These are phyloP conservation scores for Diuraphis noxia DNA, from an alignment of 1,140 invertebrate genomes.

Conservation along the genomic window DNA sequence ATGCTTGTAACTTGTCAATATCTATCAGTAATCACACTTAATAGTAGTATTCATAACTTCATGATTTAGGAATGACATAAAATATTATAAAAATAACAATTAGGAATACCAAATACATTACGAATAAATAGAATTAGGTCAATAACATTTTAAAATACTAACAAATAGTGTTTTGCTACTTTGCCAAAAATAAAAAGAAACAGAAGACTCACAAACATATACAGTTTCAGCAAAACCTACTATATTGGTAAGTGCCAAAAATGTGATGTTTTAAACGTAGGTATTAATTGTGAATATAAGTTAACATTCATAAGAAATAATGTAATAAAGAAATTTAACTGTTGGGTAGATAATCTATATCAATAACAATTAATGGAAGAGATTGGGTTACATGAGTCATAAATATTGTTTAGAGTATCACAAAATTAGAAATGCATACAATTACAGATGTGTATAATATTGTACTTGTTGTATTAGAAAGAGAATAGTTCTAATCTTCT, in stretches of 20 bases:
- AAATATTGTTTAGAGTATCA: neutral
- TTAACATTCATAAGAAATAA: neutral
- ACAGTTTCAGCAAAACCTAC: neutral
- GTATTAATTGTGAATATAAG: neutral
- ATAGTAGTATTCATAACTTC: neutral
- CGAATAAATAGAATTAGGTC: conserved; percentile 6
- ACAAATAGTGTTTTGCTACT: conserved; percentile 10
- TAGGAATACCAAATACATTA: neutral
- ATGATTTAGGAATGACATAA: neutral
- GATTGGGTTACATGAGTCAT: neutral
- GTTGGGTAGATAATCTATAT: no score
- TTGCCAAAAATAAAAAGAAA: conserved; percentile 38
- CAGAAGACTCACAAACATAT: neutral
- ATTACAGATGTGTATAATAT: neutral
- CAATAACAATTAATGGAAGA: neutral
- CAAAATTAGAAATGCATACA: neutral
- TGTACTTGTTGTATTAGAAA: neutral
- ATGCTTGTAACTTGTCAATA: neutral
- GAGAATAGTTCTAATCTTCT: neutral
- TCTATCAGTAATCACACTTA: neutral
- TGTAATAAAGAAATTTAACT: neutral
- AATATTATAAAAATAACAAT: neutral
- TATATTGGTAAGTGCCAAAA: conserved; percentile 1
- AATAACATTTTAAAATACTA: conserved; percentile 29
- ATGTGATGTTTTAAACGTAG: neutral